Percentiles rank a stretch among this genome's conserved stretches.
Conservation (phyloP, 2,888 invertebrate species). For the Latheticus oryzae region DNA sequence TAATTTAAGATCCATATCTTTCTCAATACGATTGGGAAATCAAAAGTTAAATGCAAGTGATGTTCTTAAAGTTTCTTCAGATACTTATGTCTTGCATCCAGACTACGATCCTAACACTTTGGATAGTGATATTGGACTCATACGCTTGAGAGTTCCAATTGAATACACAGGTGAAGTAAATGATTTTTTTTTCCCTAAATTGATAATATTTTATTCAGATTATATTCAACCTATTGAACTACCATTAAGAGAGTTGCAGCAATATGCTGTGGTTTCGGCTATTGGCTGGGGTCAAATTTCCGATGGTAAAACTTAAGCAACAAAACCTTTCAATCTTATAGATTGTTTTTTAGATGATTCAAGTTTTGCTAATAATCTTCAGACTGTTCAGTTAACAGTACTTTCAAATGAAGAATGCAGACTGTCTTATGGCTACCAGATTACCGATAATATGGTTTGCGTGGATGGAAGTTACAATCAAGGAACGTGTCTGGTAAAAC, state of each 20-base stretch:
- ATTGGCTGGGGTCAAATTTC: constrained; percentile 33
- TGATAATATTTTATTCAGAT: constrained; percentile 12
- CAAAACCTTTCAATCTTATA: background rate
- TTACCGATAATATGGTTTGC: constrained; percentile 20
- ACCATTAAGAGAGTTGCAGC: background rate
- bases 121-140: constrained; percentile 13
- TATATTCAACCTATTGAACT: constrained; percentile 10
- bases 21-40: constrained; percentile 14
- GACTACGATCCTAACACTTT: constrained; percentile 6
- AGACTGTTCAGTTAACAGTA: constrained; percentile 1
- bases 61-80: constrained; percentile 1
- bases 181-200: background rate
- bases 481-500: constrained; percentile 18
- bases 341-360: constrained; percentile 8
- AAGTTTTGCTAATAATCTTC: constrained; percentile 3
- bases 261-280: constrained; percentile 10
- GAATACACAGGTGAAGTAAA: constrained; percentile 17
- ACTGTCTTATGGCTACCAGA: background rate
- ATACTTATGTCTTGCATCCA: constrained; percentile 11
- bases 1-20: constrained; percentile 9
- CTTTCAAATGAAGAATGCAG: constrained; percentile 12
- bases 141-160: constrained; percentile 7
- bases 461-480: constrained; percentile 6
- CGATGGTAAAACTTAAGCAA: constrained; percentile 13
- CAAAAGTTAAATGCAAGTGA: no score